A percentile compares a stretch with the other conserved stretches of the same genome.
Evolutionary conservation across 2,797 vertebrate species (phyloP).

Genomic region (Acanthis flammea): DNA sequence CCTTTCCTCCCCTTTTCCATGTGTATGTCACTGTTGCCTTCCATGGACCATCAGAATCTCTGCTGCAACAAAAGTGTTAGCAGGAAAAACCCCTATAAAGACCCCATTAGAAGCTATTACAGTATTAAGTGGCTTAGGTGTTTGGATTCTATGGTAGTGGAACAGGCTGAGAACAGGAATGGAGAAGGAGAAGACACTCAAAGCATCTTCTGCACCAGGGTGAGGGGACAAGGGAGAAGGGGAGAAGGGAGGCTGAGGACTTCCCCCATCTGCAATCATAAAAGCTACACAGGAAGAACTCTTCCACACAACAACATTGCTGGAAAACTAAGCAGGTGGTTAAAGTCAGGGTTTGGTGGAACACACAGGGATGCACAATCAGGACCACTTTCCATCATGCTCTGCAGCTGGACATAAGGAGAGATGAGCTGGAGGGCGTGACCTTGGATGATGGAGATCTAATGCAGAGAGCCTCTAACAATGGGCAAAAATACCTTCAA

Average conservation of each 20-base stretch:
- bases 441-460: neutral
- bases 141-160: neutral
- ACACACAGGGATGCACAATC: neutral
- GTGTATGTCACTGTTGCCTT: neutral
- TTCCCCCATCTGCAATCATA: neutral
- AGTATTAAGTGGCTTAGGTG: neutral
- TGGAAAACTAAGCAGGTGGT: neutral
- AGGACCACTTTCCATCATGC: neutral
- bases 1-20: rapidly evolving
- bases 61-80: neutral
- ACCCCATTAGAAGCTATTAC: neutral
- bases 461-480: neutral
- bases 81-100: neutral
- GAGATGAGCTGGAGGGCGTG: neutral
- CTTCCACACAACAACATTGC: neutral
- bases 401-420: neutral
- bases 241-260: rapidly evolving
- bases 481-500: neutral
- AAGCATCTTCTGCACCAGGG: neutral
- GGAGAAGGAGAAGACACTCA: neutral
- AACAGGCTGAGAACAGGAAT: neutral
- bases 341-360: neutral
- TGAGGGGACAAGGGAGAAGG: rapidly evolving
- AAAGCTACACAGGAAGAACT: neutral
- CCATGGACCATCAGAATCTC: neutral